Percentiles rank a stretch among this genome's conserved stretches.
phyloP scores from a whole-genome alignment of 2,797 vertebrate genomes.

The Columba guinea region DNA sequence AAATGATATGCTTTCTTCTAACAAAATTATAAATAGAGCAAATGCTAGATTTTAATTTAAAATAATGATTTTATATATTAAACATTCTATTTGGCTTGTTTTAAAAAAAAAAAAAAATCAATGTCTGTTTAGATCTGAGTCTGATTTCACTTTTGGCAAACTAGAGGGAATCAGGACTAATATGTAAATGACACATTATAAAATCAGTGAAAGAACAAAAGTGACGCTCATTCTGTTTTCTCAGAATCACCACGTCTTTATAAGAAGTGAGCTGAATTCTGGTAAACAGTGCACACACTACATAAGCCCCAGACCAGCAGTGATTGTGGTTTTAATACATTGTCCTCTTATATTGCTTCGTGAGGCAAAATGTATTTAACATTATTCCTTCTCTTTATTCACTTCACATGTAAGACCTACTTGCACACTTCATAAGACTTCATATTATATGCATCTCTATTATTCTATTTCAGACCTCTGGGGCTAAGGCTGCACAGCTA shows the following conservation, averaged over 20 bases:
- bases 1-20: neutral
- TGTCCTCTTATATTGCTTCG: neutral
- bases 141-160: neutral
- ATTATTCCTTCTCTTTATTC: neutral
- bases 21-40: neutral
- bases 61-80: neutral
- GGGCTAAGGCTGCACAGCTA: neutral
- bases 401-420: neutral
- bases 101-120: neutral
- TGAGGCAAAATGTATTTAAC: neutral
- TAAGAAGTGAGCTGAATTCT: neutral
- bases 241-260: neutral
- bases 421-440: neutral
- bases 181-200: neutral
- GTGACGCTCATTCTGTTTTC: neutral
- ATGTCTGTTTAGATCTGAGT: neutral
- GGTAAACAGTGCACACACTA: neutral
- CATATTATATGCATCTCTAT: neutral
- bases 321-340: neutral
- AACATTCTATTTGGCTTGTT: neutral
- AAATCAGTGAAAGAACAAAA: neutral
- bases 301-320: neutral
- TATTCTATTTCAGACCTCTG: neutral
- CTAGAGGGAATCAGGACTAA: neutral
- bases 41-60: neutral